These are phyloP conservation scores for Drosophila cognata DNA, from an alignment of 2,888 invertebrate species.

Conservation along the genomic window DNA sequence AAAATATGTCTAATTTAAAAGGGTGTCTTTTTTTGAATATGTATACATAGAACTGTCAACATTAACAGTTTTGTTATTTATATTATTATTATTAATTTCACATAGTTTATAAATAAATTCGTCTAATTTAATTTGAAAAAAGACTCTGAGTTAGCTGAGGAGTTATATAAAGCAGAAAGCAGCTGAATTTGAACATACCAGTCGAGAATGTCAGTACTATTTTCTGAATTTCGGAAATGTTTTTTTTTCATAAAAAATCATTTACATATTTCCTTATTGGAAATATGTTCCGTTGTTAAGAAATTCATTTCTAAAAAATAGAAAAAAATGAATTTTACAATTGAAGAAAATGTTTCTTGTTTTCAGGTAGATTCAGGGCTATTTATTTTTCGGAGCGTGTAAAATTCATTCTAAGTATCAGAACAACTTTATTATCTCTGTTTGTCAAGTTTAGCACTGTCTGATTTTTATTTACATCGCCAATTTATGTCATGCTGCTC, in stretches of 20 bases:
- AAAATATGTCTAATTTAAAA: neutral
- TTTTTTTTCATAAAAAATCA: no score
- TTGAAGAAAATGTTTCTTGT: neutral
- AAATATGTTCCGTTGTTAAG: neutral
- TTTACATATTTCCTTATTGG: neutral
- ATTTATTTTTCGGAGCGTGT: neutral
- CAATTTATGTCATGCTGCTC: neutral
- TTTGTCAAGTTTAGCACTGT: neutral
- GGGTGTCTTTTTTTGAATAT: neutral
- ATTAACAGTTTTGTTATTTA: neutral
- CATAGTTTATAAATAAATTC: neutral
- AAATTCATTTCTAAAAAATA: neutral
- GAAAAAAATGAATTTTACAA: neutral
- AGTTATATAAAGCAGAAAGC: neutral
- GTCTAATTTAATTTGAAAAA: neutral
- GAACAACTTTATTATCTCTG: neutral
- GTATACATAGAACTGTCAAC: neutral
- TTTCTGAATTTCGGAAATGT: no score
- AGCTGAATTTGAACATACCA: neutral
- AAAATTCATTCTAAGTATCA: neutral
- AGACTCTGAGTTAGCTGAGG: neutral
- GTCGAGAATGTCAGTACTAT: no score
- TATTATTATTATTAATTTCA: neutral
- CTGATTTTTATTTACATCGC: neutral
- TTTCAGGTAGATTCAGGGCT: neutral